Evolutionary conservation across 2,113 vertebrate genomes (phyloP).

Genomic region (Ramphastos sulfuratus): DNA sequence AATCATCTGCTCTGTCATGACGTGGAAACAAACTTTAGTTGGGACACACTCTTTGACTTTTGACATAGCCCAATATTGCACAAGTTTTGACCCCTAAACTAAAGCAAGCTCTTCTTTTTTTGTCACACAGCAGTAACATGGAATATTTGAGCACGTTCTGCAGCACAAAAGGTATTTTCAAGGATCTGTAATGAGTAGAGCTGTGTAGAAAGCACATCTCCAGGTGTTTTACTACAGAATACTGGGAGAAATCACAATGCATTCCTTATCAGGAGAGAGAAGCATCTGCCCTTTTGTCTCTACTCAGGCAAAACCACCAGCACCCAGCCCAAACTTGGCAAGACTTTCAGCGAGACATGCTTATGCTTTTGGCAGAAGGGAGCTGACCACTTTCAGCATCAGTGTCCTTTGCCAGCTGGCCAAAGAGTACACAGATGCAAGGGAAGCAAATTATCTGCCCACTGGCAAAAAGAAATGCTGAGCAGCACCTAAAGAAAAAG

Average conservation of each 20-base stretch:
- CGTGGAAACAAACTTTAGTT: neutral
- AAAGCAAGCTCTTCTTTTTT: neutral
- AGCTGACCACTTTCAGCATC: constrained; percentile 53
- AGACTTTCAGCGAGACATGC: constrained; percentile 43
- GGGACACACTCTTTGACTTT: neutral
- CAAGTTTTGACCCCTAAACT: neutral
- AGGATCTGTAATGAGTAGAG: neutral
- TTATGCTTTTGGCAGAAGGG: constrained; percentile 59
- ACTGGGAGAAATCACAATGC: neutral
- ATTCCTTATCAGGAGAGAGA: neutral
- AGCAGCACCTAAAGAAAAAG: constrained; percentile 24
- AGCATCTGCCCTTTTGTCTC: neutral
- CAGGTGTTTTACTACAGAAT: neutral
- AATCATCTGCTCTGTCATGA: neutral
- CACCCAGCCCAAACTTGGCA: neutral
- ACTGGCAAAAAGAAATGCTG: constrained; percentile 40
- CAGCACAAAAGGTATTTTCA: neutral
- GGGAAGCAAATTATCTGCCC: constrained; percentile 55
- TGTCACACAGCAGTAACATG: neutral
- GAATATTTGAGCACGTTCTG: accelerated
- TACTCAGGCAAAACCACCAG: neutral
- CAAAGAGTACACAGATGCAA: constrained; percentile 58
- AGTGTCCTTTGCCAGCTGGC: constrained; percentile 62
- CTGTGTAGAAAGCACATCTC: neutral
- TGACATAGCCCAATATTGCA: neutral